Evolutionary conservation across 2,797 vertebrate genomes (phyloP).

Genomic region (Danio albolineatus): DNA sequence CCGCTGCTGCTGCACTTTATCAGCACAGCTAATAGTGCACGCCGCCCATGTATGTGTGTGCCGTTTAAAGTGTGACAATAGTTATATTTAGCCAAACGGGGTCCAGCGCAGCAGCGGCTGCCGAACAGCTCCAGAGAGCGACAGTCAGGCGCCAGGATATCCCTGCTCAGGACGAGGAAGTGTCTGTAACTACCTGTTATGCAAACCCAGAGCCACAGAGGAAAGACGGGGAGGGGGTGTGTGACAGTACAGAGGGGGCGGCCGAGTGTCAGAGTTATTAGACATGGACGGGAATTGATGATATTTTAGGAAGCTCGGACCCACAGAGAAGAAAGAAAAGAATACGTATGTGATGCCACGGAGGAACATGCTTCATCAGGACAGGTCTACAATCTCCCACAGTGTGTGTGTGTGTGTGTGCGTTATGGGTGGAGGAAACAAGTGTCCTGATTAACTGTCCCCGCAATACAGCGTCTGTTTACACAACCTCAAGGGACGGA

Average conservation of each 20-base stretch:
- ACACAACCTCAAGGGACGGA: conserved; percentile 67
- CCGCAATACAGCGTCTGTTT: conserved; percentile 72
- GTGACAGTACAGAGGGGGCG: conserved; percentile 70
- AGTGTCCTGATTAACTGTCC: conserved; percentile 69
- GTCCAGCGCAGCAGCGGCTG: conserved; percentile 80
- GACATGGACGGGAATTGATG: conserved; percentile 7
- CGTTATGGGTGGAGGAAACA: conserved; percentile 68
- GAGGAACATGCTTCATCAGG: conserved; percentile 32
- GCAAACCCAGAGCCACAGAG: conserved; percentile 81
- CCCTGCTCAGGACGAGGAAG: conserved; percentile 98
- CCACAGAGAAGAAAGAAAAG: conserved; percentile 1
- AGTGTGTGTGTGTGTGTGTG: conserved; percentile 54
- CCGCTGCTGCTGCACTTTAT: conserved; percentile 15
- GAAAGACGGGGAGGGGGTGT: conserved; percentile 63
- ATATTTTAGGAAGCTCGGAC: conserved; percentile 29
- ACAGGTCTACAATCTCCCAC: conserved; percentile 26
- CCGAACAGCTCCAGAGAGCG: conserved; percentile 80
- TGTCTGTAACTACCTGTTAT: conserved; percentile 99
- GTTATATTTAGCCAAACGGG: conserved; percentile 91
- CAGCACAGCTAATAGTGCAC: conserved; percentile 16
- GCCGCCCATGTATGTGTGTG: conserved; percentile 44
- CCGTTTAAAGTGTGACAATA: conserved; percentile 51
- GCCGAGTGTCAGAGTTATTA: conserved; percentile 63
- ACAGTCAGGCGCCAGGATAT: conserved; percentile 99
- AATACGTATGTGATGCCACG: background rate